A percentile compares a stretch with the other conserved stretches of the same genome.
Evolutionary conservation across 1,140 invertebrate genomes (phyloP).

Genomic region (Eriosoma lanigerum): DNA sequence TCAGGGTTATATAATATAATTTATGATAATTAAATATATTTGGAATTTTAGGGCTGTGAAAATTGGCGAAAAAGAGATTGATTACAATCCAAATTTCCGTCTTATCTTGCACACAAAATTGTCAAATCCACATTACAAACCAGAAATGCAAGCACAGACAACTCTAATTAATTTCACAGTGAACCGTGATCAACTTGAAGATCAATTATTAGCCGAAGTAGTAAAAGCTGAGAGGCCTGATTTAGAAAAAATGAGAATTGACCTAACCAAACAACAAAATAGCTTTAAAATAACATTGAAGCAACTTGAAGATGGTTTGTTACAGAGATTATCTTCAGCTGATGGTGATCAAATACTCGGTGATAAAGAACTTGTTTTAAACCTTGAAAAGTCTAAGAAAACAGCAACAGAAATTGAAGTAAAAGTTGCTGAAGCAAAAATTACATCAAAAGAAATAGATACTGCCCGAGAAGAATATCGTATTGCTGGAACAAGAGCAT

Average conservation of each 20-base stretch:
- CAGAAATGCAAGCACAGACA: slow-evolving; percentile 94
- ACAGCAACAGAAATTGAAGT: slow-evolving; percentile 87
- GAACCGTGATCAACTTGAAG: slow-evolving; percentile 87
- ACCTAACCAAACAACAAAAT: slow-evolving; percentile 89
- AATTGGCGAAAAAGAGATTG: slow-evolving; percentile 90
- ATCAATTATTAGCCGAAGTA: slow-evolving; percentile 89
- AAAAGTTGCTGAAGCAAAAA: slow-evolving; percentile 81
- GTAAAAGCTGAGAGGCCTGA: slow-evolving; percentile 92
- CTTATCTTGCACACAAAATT: slow-evolving; percentile 91
- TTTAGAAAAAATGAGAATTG: slow-evolving; percentile 71
- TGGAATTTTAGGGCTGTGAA: slow-evolving; percentile 65
- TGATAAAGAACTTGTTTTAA: slow-evolving; percentile 86
- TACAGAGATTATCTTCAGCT: slow-evolving; percentile 82
- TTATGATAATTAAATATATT: background rate
- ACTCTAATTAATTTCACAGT: slow-evolving; percentile 95
- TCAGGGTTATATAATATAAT: background rate
- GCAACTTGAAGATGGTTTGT: slow-evolving; percentile 82
- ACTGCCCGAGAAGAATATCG: slow-evolving; percentile 86
- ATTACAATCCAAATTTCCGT: slow-evolving; percentile 81
- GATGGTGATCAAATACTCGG: slow-evolving; percentile 82
- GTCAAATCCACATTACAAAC: slow-evolving; percentile 93
- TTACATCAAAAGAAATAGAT: slow-evolving; percentile 85
- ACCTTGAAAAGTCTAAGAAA: slow-evolving; percentile 90
- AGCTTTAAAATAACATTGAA: slow-evolving; percentile 93
- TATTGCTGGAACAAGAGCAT: slow-evolving; percentile 80